These are phyloP conservation scores for Epirrhoe alternata DNA, from an alignment of 2,888 invertebrate genomes.

Conservation along the genomic window DNA sequence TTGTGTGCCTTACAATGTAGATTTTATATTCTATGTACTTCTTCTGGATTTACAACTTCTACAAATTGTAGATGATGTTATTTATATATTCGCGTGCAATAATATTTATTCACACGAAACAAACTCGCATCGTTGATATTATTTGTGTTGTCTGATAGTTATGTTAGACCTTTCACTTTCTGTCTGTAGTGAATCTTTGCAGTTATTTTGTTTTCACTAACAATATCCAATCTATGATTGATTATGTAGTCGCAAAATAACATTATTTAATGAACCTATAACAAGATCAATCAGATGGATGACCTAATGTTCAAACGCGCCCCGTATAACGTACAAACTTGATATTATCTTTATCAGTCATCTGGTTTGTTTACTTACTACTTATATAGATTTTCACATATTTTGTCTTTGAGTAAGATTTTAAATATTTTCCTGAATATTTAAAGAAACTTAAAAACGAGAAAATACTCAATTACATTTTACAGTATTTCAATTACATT, in stretches of 20 bases:
- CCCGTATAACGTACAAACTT: too few species aligned
- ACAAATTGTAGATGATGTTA: conserved; percentile 42
- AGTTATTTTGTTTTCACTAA: conserved; percentile 69
- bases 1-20: conserved; percentile 69
- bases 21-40: conserved; percentile 41
- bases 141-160: conserved; percentile 43
- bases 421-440: too few species aligned
- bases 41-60: conserved; percentile 33
- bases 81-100: conserved; percentile 45
- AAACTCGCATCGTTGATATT: conserved; percentile 48
- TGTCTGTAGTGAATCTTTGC: conserved; percentile 50
- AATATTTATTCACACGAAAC: conserved; percentile 46
- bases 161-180: conserved; percentile 47
- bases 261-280: conserved; percentile 45
- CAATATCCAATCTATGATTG: conserved; percentile 60
- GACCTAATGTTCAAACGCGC: neutral
- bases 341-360: too few species aligned
- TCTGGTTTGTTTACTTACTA: too few species aligned
- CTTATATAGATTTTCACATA: too few species aligned
- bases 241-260: conserved; percentile 65
- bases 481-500: too few species aligned
- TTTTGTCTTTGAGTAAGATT: too few species aligned
- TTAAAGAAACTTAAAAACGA: too few species aligned
- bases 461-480: too few species aligned
- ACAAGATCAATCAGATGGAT: neutral